A percentile compares a stretch with the other conserved stretches of the same genome.
phyloP scores from a whole-genome alignment of 2,113 vertebrate genomes.

The Eubucco bourcierii region DNA sequence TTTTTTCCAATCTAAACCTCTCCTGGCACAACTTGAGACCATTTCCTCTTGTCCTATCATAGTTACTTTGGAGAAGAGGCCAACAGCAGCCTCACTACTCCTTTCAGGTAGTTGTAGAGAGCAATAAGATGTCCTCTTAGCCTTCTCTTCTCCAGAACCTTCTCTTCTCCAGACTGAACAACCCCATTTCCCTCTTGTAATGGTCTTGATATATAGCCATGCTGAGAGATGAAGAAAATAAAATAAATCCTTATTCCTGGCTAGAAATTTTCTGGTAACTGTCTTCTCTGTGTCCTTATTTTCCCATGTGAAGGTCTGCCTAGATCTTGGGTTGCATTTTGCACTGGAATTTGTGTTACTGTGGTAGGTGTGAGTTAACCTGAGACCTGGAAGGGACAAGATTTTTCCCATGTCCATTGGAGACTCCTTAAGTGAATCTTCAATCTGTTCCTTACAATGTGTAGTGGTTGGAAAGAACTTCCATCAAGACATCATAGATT shows the following conservation, averaged over 20 bases:
- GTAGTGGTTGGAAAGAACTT: background rate
- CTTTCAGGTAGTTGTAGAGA: too few relatives aligned
- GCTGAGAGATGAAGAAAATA: background rate
- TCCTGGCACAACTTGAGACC: too few relatives aligned
- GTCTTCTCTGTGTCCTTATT: background rate
- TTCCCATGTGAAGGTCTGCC: background rate
- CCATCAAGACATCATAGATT: background rate
- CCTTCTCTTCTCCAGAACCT: too few relatives aligned
- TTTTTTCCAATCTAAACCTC: too few relatives aligned
- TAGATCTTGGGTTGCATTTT: background rate
- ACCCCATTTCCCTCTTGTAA: too few relatives aligned
- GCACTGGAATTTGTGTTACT: background rate
- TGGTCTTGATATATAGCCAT: background rate
- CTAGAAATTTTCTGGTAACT: background rate
- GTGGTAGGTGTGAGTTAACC: background rate
- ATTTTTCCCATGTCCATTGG: background rate
- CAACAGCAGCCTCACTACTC: too few relatives aligned
- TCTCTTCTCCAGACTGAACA: too few relatives aligned
- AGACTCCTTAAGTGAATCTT: background rate
- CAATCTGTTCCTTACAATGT: background rate
- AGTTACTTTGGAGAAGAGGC: too few relatives aligned
- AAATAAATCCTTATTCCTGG: background rate
- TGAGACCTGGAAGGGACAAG: background rate
- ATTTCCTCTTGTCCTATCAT: too few relatives aligned
- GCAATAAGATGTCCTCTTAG: too few relatives aligned